These are phyloP conservation scores for Elgaria multicarinata DNA, from an alignment of 2,113 vertebrate species.

Conservation along the genomic window DNA sequence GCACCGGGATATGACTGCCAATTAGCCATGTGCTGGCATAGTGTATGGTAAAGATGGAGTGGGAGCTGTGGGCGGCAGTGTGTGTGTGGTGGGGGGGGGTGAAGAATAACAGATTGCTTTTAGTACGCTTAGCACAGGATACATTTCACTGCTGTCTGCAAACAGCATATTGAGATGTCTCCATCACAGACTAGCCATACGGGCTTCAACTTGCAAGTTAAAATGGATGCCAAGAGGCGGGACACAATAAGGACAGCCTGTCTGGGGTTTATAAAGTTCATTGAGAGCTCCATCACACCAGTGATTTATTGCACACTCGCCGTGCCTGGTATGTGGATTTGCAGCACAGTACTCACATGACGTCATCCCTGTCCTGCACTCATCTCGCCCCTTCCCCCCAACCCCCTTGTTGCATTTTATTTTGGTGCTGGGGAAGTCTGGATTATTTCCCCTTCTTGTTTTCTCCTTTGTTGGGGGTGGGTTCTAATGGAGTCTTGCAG, in stretches of 20 bases:
- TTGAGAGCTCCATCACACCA: no score
- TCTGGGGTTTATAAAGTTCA: slow-evolving; percentile 43
- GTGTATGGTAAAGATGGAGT: not conserved
- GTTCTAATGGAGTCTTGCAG: no score
- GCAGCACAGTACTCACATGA: no score
- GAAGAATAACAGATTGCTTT: slow-evolving; percentile 64
- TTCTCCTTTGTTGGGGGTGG: no score
- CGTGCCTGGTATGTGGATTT: no score
- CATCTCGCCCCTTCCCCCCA: no score
- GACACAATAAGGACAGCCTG: slow-evolving; percentile 50
- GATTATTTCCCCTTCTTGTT: no score
- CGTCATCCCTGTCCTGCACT: no score
- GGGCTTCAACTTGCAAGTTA: slow-evolving; percentile 64
- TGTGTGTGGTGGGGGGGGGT: not conserved
- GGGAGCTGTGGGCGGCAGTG: no score
- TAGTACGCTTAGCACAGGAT: slow-evolving; percentile 69
- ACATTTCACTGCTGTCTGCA: slow-evolving; percentile 71
- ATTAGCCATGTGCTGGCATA: slow-evolving; percentile 47
- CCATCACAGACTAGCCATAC: slow-evolving; percentile 69
- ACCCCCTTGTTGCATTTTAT: no score
- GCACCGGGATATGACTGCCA: slow-evolving; percentile 56
- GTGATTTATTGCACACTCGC: no score
- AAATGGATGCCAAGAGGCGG: slow-evolving; percentile 61
- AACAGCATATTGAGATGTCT: slow-evolving; percentile 72
- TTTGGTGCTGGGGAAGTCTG: no score